Percentiles rank a stretch among this genome's conserved stretches.
These are phyloP conservation scores for Sciurus niger DNA, from an alignment of 2,113 vertebrate genomes.

Conservation along the genomic window DNA sequence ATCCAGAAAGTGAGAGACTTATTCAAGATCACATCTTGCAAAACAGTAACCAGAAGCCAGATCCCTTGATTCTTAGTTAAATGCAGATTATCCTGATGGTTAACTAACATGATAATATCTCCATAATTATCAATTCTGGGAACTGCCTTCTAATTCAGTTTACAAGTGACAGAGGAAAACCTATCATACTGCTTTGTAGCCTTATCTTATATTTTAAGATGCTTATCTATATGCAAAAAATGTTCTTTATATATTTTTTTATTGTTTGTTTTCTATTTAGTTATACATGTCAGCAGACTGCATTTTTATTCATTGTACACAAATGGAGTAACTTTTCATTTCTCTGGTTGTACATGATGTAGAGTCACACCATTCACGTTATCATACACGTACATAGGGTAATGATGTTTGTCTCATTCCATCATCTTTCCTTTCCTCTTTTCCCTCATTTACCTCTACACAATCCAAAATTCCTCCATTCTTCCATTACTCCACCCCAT, in stretches of 20 bases:
- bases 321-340: no score
- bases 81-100: background rate
- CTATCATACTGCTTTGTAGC: background rate
- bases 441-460: no score
- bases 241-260: background rate
- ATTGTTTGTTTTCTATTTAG: no score
- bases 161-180: background rate
- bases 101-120: background rate
- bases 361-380: no score
- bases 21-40: background rate
- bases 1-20: background rate
- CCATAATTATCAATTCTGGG: background rate
- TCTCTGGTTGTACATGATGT: no score
- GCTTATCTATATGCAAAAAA: background rate
- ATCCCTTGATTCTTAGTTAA: background rate
- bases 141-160: background rate
- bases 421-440: no score
- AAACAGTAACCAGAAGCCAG: background rate
- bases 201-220: background rate
- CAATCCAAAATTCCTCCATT: no score
- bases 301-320: no score
- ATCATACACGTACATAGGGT: no score
- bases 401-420: no score
- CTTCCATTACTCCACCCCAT: no score
- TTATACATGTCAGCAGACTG: no score